Conservation (phyloP, 2,888 invertebrate species). For the Clitarchus hookeri region DNA sequence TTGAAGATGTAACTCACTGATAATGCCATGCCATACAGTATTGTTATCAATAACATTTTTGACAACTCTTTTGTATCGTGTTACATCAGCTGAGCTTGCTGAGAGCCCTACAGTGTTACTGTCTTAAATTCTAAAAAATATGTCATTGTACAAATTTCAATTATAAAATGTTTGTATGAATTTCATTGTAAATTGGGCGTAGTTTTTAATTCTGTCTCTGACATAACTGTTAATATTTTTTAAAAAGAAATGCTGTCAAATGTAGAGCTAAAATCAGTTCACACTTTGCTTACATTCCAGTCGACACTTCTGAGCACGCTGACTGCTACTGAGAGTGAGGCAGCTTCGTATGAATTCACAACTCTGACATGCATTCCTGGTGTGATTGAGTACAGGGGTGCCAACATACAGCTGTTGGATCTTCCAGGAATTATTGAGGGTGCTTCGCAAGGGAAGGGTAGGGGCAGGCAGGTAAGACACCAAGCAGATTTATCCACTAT, state of each 20-base stretch:
- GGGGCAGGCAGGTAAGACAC: constrained; percentile 74
- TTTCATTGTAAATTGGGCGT: no score
- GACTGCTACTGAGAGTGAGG: constrained; percentile 95
- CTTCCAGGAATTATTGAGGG: constrained; percentile 99
- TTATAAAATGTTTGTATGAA: no score
- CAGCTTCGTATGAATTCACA: constrained; percentile 98
- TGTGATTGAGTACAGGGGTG: constrained; percentile 97
- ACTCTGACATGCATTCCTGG: constrained; percentile 99
- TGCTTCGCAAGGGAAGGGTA: constrained; percentile 92
- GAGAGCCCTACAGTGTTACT: no score
- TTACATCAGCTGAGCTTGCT: no score
- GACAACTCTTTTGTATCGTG: no score
- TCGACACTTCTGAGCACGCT: constrained; percentile 94
- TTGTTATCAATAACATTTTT: no score
- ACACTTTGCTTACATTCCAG: constrained; percentile 55
- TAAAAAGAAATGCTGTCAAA: background rate
- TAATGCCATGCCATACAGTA: no score
- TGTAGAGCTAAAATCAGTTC: background rate
- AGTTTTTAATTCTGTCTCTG: no score
- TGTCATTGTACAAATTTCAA: no score
- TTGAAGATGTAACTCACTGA: no score
- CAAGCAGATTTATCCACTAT: background rate
- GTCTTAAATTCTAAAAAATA: no score
- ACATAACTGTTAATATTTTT: background rate
- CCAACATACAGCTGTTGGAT: constrained; percentile 97